Conservation (phyloP, 1,140 invertebrate genomes). For the Drosophila grimshawi region DNA sequence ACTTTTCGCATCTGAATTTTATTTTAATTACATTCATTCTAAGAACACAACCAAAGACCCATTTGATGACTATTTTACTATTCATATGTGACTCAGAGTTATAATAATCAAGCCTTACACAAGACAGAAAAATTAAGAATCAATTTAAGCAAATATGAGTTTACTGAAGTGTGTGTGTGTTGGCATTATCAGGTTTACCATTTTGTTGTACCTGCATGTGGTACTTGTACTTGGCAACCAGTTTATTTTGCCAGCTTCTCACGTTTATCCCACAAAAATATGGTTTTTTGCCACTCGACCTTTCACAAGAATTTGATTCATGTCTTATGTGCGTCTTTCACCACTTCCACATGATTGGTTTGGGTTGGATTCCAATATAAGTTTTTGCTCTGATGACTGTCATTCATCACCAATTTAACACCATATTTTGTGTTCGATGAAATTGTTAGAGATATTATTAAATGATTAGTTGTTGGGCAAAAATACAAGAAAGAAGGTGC, state of each 20-base stretch:
- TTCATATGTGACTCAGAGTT: too few relatives aligned
- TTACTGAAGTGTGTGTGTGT: too few relatives aligned
- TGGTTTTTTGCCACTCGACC: too few relatives aligned
- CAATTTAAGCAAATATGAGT: neutral
- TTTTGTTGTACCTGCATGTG: too few relatives aligned
- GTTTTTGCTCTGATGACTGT: neutral
- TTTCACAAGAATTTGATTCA: neutral
- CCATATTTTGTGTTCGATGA: neutral
- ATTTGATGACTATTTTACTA: too few relatives aligned
- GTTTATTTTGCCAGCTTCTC: neutral
- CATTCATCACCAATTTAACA: too few relatives aligned
- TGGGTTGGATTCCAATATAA: neutral
- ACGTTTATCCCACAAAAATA: neutral
- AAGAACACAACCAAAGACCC: too few relatives aligned
- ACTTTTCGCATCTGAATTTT: too few relatives aligned
- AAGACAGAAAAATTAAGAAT: neutral
- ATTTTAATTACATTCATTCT: too few relatives aligned
- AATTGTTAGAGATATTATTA: neutral
- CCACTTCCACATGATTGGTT: neutral
- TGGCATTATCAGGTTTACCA: too few relatives aligned
- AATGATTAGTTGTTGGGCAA: neutral
- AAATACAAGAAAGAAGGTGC: neutral
- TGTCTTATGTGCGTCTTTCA: neutral
- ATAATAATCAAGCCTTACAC: neutral
- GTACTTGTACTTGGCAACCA: too few relatives aligned